Percentiles rank a stretch among this genome's conserved stretches.
phyloP scores from a whole-genome alignment of 2,888 invertebrate species.

The Drosophila emarginata region DNA sequence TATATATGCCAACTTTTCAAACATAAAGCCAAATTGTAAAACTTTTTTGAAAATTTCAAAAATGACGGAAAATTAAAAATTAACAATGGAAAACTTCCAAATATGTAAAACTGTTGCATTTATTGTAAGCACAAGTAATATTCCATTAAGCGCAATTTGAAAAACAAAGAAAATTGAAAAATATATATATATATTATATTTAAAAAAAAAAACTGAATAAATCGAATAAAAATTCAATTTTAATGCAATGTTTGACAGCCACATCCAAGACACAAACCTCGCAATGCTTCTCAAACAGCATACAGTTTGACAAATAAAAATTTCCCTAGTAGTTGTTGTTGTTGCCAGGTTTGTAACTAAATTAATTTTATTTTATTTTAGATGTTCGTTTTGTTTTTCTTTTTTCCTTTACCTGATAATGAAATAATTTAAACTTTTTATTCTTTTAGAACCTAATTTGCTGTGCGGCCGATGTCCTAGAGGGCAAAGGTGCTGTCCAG shows the following conservation, averaged over 20 bases:
- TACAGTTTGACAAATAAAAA: background rate
- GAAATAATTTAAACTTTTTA: conserved; percentile 41
- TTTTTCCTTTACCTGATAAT: background rate
- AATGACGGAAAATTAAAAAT: conserved; percentile 33
- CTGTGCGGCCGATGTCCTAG: conserved; percentile 95
- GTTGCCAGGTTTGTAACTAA: conserved; percentile 3
- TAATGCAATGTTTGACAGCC: conserved; percentile 28
- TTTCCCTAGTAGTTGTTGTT: background rate
- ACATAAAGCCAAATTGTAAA: conserved; percentile 32
- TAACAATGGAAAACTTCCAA: conserved; percentile 23
- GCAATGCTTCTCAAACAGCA: conserved; percentile 25
- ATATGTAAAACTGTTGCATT: conserved; percentile 54
- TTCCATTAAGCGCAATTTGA: conserved; percentile 44
- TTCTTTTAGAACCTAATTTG: conserved; percentile 90
- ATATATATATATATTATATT: conserved; percentile 51
- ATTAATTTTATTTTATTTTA: conserved; percentile 15
- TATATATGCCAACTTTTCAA: conserved; percentile 34
- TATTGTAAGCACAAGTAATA: conserved; percentile 56
- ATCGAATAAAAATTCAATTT: background rate
- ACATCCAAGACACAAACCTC: background rate
- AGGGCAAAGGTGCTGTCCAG: conserved; percentile 93
- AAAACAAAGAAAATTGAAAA: conserved; percentile 43
- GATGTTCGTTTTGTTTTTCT: conserved; percentile 11
- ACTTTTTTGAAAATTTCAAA: conserved; percentile 37
- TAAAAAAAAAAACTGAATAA: conserved; percentile 5